Base-by-base conservation (phyloP, 2,888 invertebrate genomes). In the Zaprionus bogoriensis region DNA sequence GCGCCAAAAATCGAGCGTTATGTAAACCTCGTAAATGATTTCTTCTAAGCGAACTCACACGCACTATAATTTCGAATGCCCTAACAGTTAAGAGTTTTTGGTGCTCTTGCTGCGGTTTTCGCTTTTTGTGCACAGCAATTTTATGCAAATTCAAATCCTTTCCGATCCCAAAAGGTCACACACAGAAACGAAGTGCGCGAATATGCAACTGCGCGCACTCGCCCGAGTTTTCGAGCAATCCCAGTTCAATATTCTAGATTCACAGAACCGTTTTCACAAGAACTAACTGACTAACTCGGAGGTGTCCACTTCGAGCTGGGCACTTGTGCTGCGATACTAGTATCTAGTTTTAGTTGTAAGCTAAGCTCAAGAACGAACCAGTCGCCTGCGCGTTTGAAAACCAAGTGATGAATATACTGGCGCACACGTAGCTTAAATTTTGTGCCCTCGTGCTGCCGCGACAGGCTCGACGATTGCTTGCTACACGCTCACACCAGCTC, bases 361-460 rank as follows among this genome's bases (percentile, higher is more conserved):
- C 5, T 27, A n/a, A n/a, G 27, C 22, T 19, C 14, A 58, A 50
- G 2, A 59, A 54, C 76, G 82, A 89, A 87, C 90, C 83, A 80
- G 71, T 88, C 83, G 87, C 87, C 80, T 77, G 75, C 83, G 76
- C 90, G 89, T 77, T 89, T 77, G 74, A 79, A 84, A 80, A 82
- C 78, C 87, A 89, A 90, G 87, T 90, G 90, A 90, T 87, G 79
- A 79, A 85, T 85, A 81, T 88, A 78, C 66, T 77, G 72, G 80
- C 81, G 67, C 75, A 80, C 81, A 79, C 83, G 75, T 80, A 78
- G 87, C 85, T 90, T 90, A 90, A 90, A 89, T 90, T 89, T 75
- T 79, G 78, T 74, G 78, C 74, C 25, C 25, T 12, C 48, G 77
- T 64, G 58, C 53, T 47, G 27, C 41, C 42, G 38, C 48, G 67